phyloP scores from a whole-genome alignment of 2,888 invertebrate species.

The Acanthosepion lycidas region DNA sequence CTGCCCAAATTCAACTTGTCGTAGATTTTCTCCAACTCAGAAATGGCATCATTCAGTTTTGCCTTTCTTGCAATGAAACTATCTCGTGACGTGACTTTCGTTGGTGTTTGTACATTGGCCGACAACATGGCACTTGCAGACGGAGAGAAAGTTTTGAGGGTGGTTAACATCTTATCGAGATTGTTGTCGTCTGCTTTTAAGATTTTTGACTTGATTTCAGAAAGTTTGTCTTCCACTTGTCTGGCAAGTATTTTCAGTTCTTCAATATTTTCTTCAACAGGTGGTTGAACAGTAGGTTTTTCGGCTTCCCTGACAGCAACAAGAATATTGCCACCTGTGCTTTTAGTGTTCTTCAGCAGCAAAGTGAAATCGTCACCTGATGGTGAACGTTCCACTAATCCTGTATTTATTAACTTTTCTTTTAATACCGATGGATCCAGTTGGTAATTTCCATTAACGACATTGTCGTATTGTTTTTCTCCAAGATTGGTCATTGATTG shows the following conservation, averaged over 20 bases:
- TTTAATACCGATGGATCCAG: conserved; percentile 66
- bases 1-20: conserved; percentile 64
- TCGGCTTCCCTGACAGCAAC: conserved; percentile 45
- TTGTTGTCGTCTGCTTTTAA: conserved; percentile 65
- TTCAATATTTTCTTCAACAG: conserved; percentile 55
- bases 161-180: conserved; percentile 64
- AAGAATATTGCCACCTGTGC: background rate
- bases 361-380: background rate
- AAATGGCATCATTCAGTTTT: conserved; percentile 68
- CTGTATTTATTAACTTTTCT: conserved; percentile 67
- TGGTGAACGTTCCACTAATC: conserved; percentile 56
- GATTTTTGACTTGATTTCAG: conserved; percentile 64
- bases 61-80: conserved; percentile 60
- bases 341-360: background rate
- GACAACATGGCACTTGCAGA: conserved; percentile 58
- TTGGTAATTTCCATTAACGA: conserved; percentile 67
- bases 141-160: conserved; percentile 65
- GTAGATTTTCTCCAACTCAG: conserved; percentile 70
- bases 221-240: conserved; percentile 65
- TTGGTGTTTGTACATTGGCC: conserved; percentile 51
- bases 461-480: conserved; percentile 56
- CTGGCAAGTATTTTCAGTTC: conserved; percentile 65
- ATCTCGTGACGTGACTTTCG: conserved; percentile 56
- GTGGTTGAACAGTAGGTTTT: conserved; percentile 42
- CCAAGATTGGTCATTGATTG: conserved; percentile 47